These are phyloP conservation scores for Falco naumanni DNA, from an alignment of 2,797 vertebrate genomes.

Conservation along the genomic window DNA sequence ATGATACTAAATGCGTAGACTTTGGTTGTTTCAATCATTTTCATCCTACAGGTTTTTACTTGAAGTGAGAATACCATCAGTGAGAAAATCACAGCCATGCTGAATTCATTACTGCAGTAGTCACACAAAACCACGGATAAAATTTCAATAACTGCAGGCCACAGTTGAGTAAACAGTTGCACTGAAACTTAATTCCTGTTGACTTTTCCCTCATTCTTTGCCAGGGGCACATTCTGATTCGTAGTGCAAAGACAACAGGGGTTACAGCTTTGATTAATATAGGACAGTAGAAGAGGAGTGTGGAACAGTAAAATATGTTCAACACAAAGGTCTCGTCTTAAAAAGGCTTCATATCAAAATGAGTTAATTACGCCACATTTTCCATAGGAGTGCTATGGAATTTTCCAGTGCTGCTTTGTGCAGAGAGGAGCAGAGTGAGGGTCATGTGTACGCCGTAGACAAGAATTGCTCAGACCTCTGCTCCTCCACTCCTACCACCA, in stretches of 20 bases:
- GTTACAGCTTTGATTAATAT: slow-evolving; percentile 94
- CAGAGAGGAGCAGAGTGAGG: not conserved
- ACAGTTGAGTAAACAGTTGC: slow-evolving; percentile 99
- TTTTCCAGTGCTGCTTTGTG: slow-evolving; percentile 28
- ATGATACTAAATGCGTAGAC: slow-evolving; percentile 36
- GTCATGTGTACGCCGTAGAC: not conserved
- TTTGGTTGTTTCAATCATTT: slow-evolving; percentile 75
- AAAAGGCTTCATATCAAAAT: slow-evolving; percentile 69
- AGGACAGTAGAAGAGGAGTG: slow-evolving; percentile 82
- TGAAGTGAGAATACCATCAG: slow-evolving; percentile 87
- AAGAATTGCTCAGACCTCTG: not conserved
- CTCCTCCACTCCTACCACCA: not conserved
- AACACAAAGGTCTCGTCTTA: slow-evolving; percentile 75
- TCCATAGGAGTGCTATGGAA: slow-evolving; percentile 23
- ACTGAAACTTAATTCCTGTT: slow-evolving; percentile 99
- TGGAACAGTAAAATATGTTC: slow-evolving; percentile 80
- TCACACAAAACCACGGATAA: slow-evolving; percentile 99
- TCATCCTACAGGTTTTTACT: slow-evolving; percentile 82
- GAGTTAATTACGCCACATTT: slow-evolving; percentile 62
- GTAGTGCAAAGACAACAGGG: slow-evolving; percentile 93
- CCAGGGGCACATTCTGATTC: slow-evolving; percentile 96
- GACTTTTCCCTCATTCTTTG: slow-evolving; percentile 97
- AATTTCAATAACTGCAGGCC: slow-evolving; percentile 99
- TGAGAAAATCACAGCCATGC: slow-evolving; percentile 93
- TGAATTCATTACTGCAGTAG: slow-evolving; percentile 98